A percentile compares a stretch with the other conserved stretches of the same genome.
Conservation (phyloP, 2,113 vertebrate genomes). For the Hippotragus niger region DNA sequence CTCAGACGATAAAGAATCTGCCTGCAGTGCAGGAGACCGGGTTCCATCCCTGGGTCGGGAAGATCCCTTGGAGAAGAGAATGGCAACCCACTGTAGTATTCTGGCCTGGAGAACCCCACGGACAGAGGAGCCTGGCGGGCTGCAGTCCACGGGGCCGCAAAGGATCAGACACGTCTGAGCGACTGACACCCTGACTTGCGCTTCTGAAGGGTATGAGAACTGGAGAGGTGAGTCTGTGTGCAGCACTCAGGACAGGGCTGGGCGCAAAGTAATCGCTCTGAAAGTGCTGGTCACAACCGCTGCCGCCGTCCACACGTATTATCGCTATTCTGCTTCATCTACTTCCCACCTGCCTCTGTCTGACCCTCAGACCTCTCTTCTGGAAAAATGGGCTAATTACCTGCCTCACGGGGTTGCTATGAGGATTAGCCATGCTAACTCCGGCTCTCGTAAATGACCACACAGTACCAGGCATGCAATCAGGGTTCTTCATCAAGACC, state of each 20-base stretch:
- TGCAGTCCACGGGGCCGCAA: not conserved
- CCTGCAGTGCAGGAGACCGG: not conserved
- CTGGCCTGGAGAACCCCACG: not conserved
- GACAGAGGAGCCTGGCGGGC: not conserved
- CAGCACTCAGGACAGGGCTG: not conserved
- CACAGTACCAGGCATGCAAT: fast-evolving
- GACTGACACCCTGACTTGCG: not conserved
- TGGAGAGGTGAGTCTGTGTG: not conserved
- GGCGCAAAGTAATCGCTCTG: not conserved
- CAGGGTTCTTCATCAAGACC: too few species aligned
- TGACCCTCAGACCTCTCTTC: not conserved
- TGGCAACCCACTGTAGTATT: not conserved
- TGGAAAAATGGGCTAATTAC: not conserved
- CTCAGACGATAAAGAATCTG: not conserved
- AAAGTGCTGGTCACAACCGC: fast-evolving
- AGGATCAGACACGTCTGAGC: not conserved
- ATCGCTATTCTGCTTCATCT: not conserved
- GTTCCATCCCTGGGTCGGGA: not conserved
- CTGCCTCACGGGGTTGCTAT: not conserved
- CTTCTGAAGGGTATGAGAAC: not conserved
- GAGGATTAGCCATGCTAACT: not conserved
- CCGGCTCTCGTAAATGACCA: not conserved
- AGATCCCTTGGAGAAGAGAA: not conserved
- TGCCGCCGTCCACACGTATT: fast-evolving
- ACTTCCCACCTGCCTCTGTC: not conserved